Percentiles rank a stretch among this genome's conserved stretches.
Evolutionary conservation across 2,888 invertebrate species (phyloP).

Genomic region (Dynastes tityus): DNA sequence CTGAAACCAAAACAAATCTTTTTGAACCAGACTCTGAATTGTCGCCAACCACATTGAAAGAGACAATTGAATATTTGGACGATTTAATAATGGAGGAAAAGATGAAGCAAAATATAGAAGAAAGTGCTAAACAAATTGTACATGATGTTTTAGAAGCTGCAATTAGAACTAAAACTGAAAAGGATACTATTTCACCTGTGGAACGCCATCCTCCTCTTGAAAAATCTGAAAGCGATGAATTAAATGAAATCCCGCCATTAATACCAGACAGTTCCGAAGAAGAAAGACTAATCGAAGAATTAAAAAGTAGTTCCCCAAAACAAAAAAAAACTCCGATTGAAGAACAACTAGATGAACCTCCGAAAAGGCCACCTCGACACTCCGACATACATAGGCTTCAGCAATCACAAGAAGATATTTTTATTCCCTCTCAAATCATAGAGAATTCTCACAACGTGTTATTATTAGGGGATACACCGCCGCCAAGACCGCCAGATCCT

Average conservation of each 20-base stretch:
- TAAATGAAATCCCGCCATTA: slow-evolving; percentile 36
- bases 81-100: slow-evolving; percentile 35
- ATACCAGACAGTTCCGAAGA: slow-evolving; percentile 46
- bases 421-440: slow-evolving; percentile 42
- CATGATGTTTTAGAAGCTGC: slow-evolving; percentile 7
- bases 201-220: slow-evolving; percentile 49
- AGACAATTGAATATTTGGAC: slow-evolving; percentile 38
- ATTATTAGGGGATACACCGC: slow-evolving; percentile 42
- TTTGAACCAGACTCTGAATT: slow-evolving; percentile 20
- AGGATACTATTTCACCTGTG: neutral
- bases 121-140: neutral
- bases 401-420: slow-evolving; percentile 38
- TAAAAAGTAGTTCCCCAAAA: slow-evolving; percentile 26
- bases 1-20: neutral
- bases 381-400: slow-evolving; percentile 44
- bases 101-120: slow-evolving; percentile 13
- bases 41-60: slow-evolving; percentile 28
- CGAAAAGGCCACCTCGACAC: slow-evolving; percentile 69
- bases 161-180: neutral
- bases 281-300: slow-evolving; percentile 48
- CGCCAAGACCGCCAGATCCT: slow-evolving; percentile 69
- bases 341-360: slow-evolving; percentile 70
- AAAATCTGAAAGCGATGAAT: slow-evolving; percentile 48
- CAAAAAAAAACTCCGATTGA: slow-evolving; percentile 69
- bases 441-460: slow-evolving; percentile 48